These are phyloP conservation scores for Cygnus olor DNA, from an alignment of 2,797 vertebrate genomes.

Conservation along the genomic window DNA sequence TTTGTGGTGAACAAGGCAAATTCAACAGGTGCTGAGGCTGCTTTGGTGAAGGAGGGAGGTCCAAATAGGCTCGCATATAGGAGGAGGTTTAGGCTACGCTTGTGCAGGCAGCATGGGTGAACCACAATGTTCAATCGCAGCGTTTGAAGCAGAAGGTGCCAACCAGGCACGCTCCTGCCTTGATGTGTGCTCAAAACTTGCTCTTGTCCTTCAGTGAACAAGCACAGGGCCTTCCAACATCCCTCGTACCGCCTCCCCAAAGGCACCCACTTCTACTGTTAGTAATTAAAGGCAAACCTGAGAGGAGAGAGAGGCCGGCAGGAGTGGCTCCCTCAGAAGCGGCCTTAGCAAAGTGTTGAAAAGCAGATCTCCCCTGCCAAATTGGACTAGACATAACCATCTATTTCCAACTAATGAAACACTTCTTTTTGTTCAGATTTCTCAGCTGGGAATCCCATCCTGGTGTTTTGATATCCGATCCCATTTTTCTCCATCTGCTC, in stretches of 20 bases:
- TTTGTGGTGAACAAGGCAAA: not conserved
- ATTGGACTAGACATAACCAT: not conserved
- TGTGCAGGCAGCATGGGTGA: not conserved
- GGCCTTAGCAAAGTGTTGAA: not conserved
- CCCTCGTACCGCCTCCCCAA: not conserved
- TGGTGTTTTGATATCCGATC: conserved; percentile 9
- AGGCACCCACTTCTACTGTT: not conserved
- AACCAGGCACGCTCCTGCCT: not conserved
- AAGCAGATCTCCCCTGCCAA: conserved; percentile 18
- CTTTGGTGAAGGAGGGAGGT: not conserved
- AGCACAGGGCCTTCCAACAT: not conserved
- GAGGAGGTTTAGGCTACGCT: not conserved
- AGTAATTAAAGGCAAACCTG: not conserved
- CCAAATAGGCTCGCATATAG: not conserved
- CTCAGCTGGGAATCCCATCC: not conserved
- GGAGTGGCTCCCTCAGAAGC: not conserved
- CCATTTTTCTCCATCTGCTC: not conserved
- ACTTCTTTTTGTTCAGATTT: not conserved
- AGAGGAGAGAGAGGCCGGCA: not conserved
- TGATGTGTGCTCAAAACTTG: conserved; percentile 29
- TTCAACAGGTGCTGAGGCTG: not conserved
- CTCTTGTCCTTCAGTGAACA: not conserved
- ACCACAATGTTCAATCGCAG: not conserved
- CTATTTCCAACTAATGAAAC: conserved; percentile 45
- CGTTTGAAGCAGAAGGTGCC: not conserved